These are phyloP conservation scores for Urocitellus parryii DNA, from an alignment of 2,113 vertebrate genomes.

Conservation along the genomic window DNA sequence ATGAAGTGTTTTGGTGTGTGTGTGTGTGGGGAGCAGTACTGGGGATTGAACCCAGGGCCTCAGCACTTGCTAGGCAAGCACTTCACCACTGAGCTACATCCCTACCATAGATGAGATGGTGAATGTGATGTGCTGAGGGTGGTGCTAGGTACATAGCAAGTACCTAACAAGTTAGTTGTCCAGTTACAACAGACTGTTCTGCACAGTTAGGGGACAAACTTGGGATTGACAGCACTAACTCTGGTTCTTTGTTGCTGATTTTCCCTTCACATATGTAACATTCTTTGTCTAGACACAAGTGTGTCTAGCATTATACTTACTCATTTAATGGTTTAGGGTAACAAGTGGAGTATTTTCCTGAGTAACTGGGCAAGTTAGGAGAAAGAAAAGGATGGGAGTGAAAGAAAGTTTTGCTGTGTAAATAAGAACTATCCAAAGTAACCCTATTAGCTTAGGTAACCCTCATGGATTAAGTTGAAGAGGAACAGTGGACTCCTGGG, in stretches of 20 bases:
- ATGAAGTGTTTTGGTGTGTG: too few species aligned
- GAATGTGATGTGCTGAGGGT: not conserved
- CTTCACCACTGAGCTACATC: too few species aligned
- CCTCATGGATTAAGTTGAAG: not conserved
- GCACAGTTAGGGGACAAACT: not conserved
- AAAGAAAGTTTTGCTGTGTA: not conserved
- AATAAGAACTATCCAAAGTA: not conserved
- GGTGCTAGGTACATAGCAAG: not conserved
- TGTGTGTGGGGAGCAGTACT: not conserved
- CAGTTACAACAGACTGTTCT: not conserved
- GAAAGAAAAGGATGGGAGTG: not conserved
- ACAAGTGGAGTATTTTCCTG: not conserved
- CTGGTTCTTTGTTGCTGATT: not conserved
- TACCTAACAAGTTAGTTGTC: not conserved
- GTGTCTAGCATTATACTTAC: not conserved
- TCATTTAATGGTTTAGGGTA: not conserved
- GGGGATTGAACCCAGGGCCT: too few species aligned
- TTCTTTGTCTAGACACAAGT: not conserved
- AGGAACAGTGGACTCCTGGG: not conserved
- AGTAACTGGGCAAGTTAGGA: conserved; percentile 7
- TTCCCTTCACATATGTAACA: not conserved
- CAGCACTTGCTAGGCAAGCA: too few species aligned
- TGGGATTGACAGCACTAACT: not conserved
- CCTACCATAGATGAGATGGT: not conserved
- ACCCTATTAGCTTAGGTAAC: not conserved